These are phyloP conservation scores for Paguma larvata DNA, from an alignment of 2,797 vertebrate species.

Conservation along the genomic window DNA sequence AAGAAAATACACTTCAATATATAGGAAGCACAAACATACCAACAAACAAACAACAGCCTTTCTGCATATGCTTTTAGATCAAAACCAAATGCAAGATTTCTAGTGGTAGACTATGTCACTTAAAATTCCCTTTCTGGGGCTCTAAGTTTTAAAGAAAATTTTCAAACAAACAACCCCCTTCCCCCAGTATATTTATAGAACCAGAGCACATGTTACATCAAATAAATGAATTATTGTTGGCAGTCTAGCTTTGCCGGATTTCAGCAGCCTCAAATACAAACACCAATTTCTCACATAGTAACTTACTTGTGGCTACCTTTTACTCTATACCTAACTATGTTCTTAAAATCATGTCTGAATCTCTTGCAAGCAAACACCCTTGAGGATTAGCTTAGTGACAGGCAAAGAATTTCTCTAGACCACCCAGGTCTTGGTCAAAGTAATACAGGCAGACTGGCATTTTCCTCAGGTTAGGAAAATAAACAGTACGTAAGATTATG, in stretches of 20 bases:
- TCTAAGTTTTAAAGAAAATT: constrained; percentile 38
- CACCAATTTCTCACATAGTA: background rate
- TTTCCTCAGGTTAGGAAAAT: background rate
- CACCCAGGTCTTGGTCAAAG: background rate
- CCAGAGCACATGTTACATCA: background rate
- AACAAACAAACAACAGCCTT: background rate
- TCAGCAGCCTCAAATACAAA: background rate
- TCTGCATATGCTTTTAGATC: background rate
- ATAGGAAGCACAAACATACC: background rate
- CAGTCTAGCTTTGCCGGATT: background rate
- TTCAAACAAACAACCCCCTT: background rate
- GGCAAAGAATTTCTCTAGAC: background rate
- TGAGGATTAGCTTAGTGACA: background rate
- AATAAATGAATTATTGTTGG: background rate
- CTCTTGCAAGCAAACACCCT: constrained; percentile 13
- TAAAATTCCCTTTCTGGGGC: background rate
- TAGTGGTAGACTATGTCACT: background rate
- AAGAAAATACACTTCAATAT: background rate
- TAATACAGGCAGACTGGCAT: background rate
- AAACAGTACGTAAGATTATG: background rate
- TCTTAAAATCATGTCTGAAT: background rate
- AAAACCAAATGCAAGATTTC: background rate
- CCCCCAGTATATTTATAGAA: background rate
- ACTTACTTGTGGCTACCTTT: background rate
- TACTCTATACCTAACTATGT: background rate